These are phyloP conservation scores for Anthonomus grandis DNA, from an alignment of 1,140 invertebrate species.

Conservation along the genomic window DNA sequence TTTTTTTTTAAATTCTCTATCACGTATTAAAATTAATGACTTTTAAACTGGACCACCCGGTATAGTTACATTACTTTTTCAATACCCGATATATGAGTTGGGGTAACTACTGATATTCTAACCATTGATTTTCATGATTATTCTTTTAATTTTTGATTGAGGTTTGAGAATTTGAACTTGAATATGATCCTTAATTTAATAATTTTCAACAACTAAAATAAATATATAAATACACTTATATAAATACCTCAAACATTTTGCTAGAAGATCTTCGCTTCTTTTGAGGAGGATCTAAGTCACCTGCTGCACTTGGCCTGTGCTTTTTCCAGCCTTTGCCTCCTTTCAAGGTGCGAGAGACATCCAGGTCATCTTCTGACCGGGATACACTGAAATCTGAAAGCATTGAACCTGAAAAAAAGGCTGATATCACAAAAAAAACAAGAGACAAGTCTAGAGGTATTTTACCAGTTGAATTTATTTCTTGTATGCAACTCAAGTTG, in stretches of 20 bases:
- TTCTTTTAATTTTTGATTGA: too few species aligned
- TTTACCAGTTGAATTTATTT: slow-evolving; percentile 46
- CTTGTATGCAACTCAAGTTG: slow-evolving; percentile 43
- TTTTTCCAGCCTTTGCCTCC: slow-evolving; percentile 68
- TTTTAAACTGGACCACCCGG: too few species aligned
- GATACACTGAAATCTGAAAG: slow-evolving; percentile 79
- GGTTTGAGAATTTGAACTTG: too few species aligned
- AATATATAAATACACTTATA: too few species aligned
- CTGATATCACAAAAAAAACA: neutral
- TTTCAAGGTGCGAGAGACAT: slow-evolving; percentile 54
- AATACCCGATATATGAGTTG: too few species aligned
- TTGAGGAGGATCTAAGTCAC: slow-evolving; percentile 45
- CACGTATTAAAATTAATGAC: too few species aligned
- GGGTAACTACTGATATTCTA: too few species aligned
- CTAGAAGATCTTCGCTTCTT: slow-evolving; percentile 53
- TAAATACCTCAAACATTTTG: slow-evolving; percentile 50
- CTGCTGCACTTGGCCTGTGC: slow-evolving; percentile 53
- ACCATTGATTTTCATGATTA: too few species aligned
- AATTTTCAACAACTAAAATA: too few species aligned
- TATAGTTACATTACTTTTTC: too few species aligned
- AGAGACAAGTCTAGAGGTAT: neutral
- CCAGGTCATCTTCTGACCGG: slow-evolving; percentile 83
- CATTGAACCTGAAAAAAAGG: slow-evolving; percentile 56
- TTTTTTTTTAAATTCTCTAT: too few species aligned
- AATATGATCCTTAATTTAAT: too few species aligned